Evolutionary conservation across 37 sponge, comb jelly and placozoan genomes (phyloP), one percentile per base, ranked within the genome.

Genomic region (Diacarnus erythraeanus): DNA sequence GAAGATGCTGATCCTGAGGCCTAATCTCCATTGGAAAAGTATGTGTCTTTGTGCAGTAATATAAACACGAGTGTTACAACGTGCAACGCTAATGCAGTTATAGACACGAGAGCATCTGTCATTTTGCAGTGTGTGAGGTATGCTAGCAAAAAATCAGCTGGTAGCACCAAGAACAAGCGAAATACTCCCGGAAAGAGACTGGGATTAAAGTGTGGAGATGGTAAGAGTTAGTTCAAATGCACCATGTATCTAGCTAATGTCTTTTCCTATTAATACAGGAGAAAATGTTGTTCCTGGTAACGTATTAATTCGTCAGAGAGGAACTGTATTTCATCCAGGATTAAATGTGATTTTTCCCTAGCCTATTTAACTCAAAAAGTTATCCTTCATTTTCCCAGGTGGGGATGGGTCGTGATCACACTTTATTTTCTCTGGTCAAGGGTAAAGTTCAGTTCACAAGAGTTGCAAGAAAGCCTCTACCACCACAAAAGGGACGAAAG

Each of bases 331-430:
- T 61, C 80, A 86, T 57, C 94, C 95, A 38, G 95, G 95, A 56
- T 51, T 61, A n/a, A 95, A 95, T 75, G 95, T 89, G 39, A 40
- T 87, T 36, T 71, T 51, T 21, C 42, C 47, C 43, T 21, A 17
- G 20, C n/a, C 72, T 15, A 8, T 8, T 68, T 38, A 35, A 34
- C 29, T 35, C 29, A 3, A 30, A 35, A 3, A 74, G 20, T 59
- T 8, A 76, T 17, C 6, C 2, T 38, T 60, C 3, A 25, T 18
- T 10, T 12, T 42, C 78, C 18, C 35, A 93, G 94, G 94, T 95
- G 69, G 95, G 95, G n/a, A 88, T 95, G 77, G 94, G 94, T 0
- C 42, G 87, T 20, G 95, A 95, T 81, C 93, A 92, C 78, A 95
- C 95, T 23, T 84, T 95, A 12, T 95, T 69, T 72, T 66, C 95